phyloP scores from a whole-genome alignment of 2,797 vertebrate genomes.

The Spea hammondii region DNA sequence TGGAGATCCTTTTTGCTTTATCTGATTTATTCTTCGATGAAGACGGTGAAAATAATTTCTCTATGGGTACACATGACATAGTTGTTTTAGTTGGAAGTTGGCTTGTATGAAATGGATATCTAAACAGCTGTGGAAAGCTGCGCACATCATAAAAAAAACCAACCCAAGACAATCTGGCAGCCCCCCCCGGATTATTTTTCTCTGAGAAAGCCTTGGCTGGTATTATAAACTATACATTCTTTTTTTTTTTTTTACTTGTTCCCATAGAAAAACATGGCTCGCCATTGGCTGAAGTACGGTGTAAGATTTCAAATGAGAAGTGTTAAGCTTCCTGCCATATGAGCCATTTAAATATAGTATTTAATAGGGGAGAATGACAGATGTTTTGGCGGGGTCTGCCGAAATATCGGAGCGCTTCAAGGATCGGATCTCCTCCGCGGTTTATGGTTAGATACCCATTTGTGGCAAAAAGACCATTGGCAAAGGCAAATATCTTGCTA shows the following conservation, averaged over 20 bases:
- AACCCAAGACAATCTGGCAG: background rate
- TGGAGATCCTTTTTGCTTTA: no score
- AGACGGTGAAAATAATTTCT: background rate
- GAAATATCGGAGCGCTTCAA: slow-evolving; percentile 18
- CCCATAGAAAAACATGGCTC: slow-evolving; percentile 5
- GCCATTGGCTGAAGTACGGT: background rate
- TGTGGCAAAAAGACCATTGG: background rate
- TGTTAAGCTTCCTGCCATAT: background rate
- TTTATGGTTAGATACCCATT: slow-evolving; percentile 8
- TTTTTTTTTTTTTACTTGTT: slow-evolving; percentile 4
- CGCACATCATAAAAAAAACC: background rate
- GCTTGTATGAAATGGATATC: slow-evolving; percentile 4
- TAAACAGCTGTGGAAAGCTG: slow-evolving; percentile 1
- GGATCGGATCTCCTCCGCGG: background rate
- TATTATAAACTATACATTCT: background rate
- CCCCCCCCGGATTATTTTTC: background rate
- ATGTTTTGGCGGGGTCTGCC: slow-evolving; percentile 1
- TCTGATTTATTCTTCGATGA: background rate
- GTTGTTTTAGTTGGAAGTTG: slow-evolving; percentile 3
- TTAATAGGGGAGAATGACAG: background rate
- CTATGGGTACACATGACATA: background rate
- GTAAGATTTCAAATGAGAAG: no score
- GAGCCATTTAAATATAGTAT: slow-evolving; percentile 8
- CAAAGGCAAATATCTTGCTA: background rate
- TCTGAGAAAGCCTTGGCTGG: slow-evolving; percentile 20